Evolutionary conservation across 2,113 vertebrate species (phyloP).

Genomic region (Ondatra zibethicus): DNA sequence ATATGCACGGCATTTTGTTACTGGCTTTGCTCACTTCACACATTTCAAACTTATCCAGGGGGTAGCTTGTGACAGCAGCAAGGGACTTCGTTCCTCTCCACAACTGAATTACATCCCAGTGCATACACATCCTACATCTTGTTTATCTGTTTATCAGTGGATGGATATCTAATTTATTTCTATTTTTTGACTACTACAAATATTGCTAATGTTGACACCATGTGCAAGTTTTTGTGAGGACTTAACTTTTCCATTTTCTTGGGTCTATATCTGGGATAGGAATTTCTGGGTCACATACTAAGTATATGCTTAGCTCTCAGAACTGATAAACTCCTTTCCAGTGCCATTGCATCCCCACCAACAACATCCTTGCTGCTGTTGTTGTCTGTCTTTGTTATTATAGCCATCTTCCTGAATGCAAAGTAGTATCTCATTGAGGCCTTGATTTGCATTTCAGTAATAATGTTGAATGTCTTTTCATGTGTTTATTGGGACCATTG

Average conservation of each 20-base stretch:
- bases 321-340: neutral
- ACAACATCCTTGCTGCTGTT: neutral
- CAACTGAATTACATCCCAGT: neutral
- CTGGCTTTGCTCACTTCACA: neutral
- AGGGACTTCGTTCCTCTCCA: neutral
- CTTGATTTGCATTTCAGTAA: conserved; percentile 45
- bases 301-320: neutral
- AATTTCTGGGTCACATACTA: conserved; percentile 8
- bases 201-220: neutral
- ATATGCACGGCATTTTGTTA: neutral
- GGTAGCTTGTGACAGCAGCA: neutral
- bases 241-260: neutral
- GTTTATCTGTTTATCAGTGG: neutral
- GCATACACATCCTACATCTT: neutral
- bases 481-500: neutral
- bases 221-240: neutral
- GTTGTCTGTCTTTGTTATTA: neutral
- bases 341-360: neutral
- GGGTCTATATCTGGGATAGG: neutral
- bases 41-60: neutral
- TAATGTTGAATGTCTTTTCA: conserved; percentile 2
- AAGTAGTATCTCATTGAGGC: neutral
- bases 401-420: neutral
- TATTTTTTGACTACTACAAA: neutral
- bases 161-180: neutral